A percentile compares a stretch with the other conserved stretches of the same genome.
These are phyloP conservation scores for Centropus unirufus DNA, from an alignment of 2,113 vertebrate species.

Conservation along the genomic window DNA sequence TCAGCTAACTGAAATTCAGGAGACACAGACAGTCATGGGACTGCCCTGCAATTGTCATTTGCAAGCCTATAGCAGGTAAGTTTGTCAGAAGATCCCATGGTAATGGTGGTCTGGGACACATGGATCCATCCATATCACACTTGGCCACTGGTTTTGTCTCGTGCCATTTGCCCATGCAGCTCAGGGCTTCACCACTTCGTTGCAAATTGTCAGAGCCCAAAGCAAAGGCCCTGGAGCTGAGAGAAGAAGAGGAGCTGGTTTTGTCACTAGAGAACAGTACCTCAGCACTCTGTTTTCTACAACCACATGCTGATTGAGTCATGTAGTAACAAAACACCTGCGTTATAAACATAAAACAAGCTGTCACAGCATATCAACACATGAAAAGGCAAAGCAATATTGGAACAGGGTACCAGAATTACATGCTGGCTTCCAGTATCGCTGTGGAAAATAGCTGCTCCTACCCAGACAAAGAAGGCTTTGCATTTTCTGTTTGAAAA, in stretches of 20 bases:
- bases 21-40: not conserved
- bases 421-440: not conserved
- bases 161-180: fast-evolving
- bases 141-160: not conserved
- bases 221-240: not conserved
- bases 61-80: not conserved
- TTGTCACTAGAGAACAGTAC: not conserved
- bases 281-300: not conserved
- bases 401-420: not conserved
- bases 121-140: not conserved
- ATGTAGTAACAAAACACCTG: not conserved
- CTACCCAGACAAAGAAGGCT: not conserved
- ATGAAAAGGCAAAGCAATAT: not conserved
- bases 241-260: not conserved
- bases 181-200: not conserved
- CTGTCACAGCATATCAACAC: slow-evolving; percentile 1
- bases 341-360: not conserved
- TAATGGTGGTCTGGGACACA: fast-evolving
- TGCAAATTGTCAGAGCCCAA: not conserved
- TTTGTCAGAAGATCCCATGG: not conserved
- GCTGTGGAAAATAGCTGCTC: not conserved
- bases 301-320: not conserved
- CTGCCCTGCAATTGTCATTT: not conserved
- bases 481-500: not conserved
- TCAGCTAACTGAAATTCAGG: not conserved